A percentile compares a stretch with the other conserved stretches of the same genome.
phyloP scores from a whole-genome alignment of 2,113 vertebrate genomes.

The Xenopus laevis region DNA sequence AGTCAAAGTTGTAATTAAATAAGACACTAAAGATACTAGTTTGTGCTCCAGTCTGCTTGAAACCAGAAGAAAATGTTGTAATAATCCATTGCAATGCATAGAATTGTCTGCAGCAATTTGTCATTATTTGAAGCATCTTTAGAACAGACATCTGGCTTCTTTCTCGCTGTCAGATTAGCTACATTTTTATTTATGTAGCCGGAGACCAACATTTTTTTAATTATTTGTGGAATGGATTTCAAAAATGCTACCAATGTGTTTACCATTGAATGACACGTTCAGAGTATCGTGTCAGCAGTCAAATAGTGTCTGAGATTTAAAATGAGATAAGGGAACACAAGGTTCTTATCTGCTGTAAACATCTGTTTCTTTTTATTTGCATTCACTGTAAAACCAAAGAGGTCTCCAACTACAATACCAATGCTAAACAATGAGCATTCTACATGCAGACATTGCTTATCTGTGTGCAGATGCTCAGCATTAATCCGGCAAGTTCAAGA shows the following conservation, averaged over 20 bases:
- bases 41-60: not conserved
- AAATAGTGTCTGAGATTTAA: constrained; percentile 1
- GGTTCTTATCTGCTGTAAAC: constrained; percentile 28
- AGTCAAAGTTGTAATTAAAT: not conserved
- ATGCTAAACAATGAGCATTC: not conserved
- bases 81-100: not conserved
- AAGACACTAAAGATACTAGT: not conserved
- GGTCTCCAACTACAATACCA: not conserved
- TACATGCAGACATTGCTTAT: no score
- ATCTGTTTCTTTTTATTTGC: constrained; percentile 44
- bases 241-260: not conserved
- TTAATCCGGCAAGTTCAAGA: no score
- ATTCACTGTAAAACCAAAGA: constrained; percentile 6
- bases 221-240: constrained; percentile 40
- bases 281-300: not conserved
- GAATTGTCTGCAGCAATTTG: not conserved
- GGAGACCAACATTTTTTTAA: constrained; percentile 41
- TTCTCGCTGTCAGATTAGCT: constrained; percentile 10
- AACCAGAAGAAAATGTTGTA: not conserved
- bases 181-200: not conserved
- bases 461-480: no score
- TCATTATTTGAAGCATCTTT: not conserved
- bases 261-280: not conserved
- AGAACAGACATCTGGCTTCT: not conserved
- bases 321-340: constrained; percentile 37